These are phyloP conservation scores for Tenebrosternarchus preto DNA, from an alignment of 2,113 vertebrate genomes.

Conservation along the genomic window DNA sequence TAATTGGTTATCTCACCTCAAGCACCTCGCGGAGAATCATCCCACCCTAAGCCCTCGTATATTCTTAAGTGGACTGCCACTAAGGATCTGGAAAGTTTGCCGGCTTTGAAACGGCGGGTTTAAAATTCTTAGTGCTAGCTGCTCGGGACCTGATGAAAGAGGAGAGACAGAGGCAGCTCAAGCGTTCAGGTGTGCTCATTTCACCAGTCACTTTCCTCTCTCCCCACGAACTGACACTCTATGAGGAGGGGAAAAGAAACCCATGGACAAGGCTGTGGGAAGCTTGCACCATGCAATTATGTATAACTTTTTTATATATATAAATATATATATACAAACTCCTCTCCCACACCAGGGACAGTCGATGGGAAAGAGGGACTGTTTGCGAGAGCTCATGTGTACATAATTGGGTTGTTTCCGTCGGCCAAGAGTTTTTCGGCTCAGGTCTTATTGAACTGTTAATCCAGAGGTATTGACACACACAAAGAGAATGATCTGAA, in stretches of 20 bases:
- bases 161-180: constrained; percentile 59
- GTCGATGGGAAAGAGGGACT: constrained; percentile 7
- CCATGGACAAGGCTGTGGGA: constrained; percentile 18
- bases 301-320: constrained; percentile 35
- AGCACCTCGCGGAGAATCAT: constrained; percentile 72
- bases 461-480: constrained; percentile 62
- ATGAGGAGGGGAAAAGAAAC: not conserved
- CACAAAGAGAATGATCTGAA: constrained; percentile 66
- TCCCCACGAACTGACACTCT: constrained; percentile 52
- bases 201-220: constrained; percentile 70
- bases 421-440: constrained; percentile 48
- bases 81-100: constrained; percentile 64
- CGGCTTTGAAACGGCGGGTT: constrained; percentile 72
- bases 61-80: constrained; percentile 74
- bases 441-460: constrained; percentile 67
- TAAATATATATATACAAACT: constrained; percentile 19
- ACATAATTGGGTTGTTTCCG: constrained; percentile 42
- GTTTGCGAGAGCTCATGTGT: constrained; percentile 24
- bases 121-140: constrained; percentile 67
- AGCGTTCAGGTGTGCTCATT: constrained; percentile 63
- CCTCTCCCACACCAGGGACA: not conserved
- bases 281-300: constrained; percentile 11
- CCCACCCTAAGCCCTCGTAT: constrained; percentile 70
- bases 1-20: constrained; percentile 77
- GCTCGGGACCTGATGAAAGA: constrained; percentile 71